Percentiles rank a stretch among this genome's conserved stretches.
Conservation (phyloP, 2,888 invertebrate genomes). For the Andrena flavipes region DNA sequence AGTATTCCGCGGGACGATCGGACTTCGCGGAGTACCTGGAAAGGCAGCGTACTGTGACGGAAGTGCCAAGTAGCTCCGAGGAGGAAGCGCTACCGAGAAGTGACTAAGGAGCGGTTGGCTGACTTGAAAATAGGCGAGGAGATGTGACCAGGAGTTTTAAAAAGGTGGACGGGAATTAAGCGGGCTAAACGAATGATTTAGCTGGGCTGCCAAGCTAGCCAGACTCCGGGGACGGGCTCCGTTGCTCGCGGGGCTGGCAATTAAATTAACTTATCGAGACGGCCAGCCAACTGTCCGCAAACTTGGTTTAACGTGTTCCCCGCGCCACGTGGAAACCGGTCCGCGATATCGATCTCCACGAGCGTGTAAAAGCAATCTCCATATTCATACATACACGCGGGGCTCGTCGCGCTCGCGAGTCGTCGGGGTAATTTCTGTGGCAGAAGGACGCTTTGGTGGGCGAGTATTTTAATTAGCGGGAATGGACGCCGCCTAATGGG, state of each 20-base stretch:
- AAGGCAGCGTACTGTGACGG: conserved; percentile 75
- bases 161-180: conserved; percentile 42
- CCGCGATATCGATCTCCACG: conserved; percentile 46
- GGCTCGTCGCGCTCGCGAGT: conserved; percentile 22
- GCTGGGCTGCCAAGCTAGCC: conserved; percentile 31
- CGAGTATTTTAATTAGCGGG: conserved; percentile 2
- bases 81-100: conserved; percentile 47
- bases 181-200: conserved; percentile 62
- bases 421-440: conserved; percentile 12
- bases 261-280: conserved; percentile 49
- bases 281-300: conserved; percentile 42
- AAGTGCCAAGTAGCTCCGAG: conserved; percentile 77
- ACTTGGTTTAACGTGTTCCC: conserved; percentile 50
- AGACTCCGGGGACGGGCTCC: not conserved
- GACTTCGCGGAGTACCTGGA: conserved; percentile 77
- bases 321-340: conserved; percentile 39
- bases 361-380: conserved; percentile 43
- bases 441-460: not conserved
- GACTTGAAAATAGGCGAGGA: conserved; percentile 52
- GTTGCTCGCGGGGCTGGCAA: conserved; percentile 38
- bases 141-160: conserved; percentile 62
- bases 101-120: conserved; percentile 45
- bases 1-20: conserved; percentile 78
- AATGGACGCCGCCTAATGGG: not conserved
- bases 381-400: conserved; percentile 42